These are phyloP conservation scores for Allobates femoralis DNA, from an alignment of 2,797 vertebrate genomes.

Conservation along the genomic window DNA sequence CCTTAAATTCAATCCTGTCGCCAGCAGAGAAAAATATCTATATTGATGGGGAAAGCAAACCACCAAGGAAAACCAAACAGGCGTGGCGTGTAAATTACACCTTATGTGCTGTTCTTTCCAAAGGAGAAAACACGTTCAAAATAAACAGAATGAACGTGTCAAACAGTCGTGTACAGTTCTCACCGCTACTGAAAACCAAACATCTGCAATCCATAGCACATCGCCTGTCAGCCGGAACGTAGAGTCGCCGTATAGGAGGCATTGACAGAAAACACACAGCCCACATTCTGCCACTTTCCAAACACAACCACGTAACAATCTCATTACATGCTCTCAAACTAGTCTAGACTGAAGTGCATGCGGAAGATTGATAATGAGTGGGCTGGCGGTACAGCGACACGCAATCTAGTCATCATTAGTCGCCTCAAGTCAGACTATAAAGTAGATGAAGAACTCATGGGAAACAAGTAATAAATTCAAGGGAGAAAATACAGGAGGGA, in stretches of 20 bases:
- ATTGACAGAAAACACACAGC: slow-evolving; percentile 25
- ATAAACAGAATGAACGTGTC: slow-evolving; percentile 2
- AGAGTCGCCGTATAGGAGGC: background rate
- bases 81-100: slow-evolving; percentile 9
- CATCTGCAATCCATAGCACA: background rate
- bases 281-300: slow-evolving; percentile 24
- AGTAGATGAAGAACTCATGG: background rate
- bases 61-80: slow-evolving; percentile 11
- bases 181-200: background rate
- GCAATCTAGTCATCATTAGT: background rate
- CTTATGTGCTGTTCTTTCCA: slow-evolving; percentile 7
- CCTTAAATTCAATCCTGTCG: background rate
- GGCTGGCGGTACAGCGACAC: background rate
- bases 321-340: background rate
- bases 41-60: background rate
- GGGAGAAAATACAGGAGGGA: background rate
- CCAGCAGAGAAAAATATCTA: slow-evolving; percentile 8
- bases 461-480: no score
- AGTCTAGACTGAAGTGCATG: slow-evolving; percentile 40
- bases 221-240: slow-evolving; percentile 17
- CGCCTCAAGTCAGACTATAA: background rate
- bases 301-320: background rate
- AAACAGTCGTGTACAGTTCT: background rate
- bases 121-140: slow-evolving; percentile 1
- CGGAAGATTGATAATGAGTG: background rate